Base-by-base conservation (phyloP, 2,888 invertebrate species). In the Marasmarcha lunaedactyla region DNA sequence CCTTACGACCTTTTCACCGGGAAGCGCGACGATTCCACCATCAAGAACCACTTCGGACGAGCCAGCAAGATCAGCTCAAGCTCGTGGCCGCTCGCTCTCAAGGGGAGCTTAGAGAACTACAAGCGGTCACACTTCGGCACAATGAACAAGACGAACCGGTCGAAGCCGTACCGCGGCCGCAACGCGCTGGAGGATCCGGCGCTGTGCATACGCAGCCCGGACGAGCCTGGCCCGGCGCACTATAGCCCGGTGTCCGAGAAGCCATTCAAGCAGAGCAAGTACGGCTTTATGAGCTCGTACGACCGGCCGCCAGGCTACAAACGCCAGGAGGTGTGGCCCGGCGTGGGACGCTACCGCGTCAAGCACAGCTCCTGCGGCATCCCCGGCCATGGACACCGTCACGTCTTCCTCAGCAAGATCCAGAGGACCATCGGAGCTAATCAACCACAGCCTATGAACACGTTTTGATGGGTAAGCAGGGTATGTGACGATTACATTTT, bases 181-280 rank as follows among this genome's bases (percentile, higher is more conserved):
- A 69, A 62, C 38, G 71, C 85, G 48, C 51, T 87, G 33, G 71
- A 72, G 2, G 84, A 88, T 47, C 42, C 84, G 10, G 60, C 78
- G 1, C 68, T 86, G 61, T 84, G 85, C 48, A 60, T 73, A 15
- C 73, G 70, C 35, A 66, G 74, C 37, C 74, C 85, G 0, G 50
- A 63, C 0, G 79, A 83, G 1, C 88, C 88, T 0, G 84, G 87
- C 0, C 86, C 88, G 0, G 76, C 76, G 0, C 54, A 65, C 39
- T 86, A 86, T 45, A 55, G 64, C 14, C 42, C 66, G 2, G 52
- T 54, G 12, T 53, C 55, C 15, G 54, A 55, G 0, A 63, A 47
- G 38, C 47, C 48, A 1, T 71, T 73, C 39, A 53, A 49, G 26
- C 50, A 71, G 43, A 57, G 66, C 45, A 63, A 51, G 38, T 39